Conservation (phyloP, 2,797 vertebrate species). For the Ispidina lecontei region DNA sequence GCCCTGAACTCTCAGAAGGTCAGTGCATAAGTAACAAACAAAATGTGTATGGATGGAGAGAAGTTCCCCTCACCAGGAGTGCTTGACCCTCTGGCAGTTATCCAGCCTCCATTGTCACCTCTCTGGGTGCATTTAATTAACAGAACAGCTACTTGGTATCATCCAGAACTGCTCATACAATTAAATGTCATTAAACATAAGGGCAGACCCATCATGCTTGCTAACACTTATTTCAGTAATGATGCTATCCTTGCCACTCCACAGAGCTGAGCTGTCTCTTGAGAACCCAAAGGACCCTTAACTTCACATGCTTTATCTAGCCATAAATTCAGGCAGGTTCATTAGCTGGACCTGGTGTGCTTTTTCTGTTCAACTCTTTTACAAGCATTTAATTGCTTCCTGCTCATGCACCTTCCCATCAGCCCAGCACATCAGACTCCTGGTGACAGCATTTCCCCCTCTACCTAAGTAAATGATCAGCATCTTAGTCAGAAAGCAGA, state of each 20-base stretch:
- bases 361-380: background rate
- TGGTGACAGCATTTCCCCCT: background rate
- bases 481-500: background rate
- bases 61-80: background rate
- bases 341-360: background rate
- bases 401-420: background rate
- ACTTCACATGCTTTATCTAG: background rate
- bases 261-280: conserved; percentile 2
- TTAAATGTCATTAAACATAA: conserved; percentile 34
- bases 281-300: conserved; percentile 17
- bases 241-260: background rate
- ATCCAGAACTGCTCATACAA: conserved; percentile 37
- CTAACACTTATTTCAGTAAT: background rate
- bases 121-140: background rate
- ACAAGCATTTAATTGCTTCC: background rate
- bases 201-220: background rate
- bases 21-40: background rate
- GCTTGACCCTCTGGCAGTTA: background rate
- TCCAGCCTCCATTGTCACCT: background rate
- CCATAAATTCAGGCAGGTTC: background rate
- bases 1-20: background rate
- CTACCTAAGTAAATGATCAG: background rate
- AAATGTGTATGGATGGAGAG: background rate
- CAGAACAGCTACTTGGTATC: conserved; percentile 25
- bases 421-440: background rate